Percentiles rank a stretch among this genome's conserved stretches.
Evolutionary conservation across 2,888 invertebrate species (phyloP).

Genomic region (Acleris sparsana): DNA sequence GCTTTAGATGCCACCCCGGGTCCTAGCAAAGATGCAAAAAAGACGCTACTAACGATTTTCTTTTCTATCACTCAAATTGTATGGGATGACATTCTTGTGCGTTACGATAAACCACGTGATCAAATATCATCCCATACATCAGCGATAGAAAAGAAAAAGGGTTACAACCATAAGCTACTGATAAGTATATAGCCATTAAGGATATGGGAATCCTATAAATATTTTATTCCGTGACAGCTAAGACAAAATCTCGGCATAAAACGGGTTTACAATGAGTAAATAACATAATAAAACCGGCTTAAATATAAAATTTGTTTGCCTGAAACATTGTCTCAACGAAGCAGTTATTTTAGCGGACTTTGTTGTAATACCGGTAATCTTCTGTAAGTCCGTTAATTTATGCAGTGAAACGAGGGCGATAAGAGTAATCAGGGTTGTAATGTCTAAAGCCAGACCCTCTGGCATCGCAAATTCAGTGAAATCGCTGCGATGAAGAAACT

Average conservation of each 20-base stretch:
- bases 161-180: too few species aligned
- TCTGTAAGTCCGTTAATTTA: conserved; percentile 34
- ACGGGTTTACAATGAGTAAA: neutral
- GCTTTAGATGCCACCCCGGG: too few species aligned
- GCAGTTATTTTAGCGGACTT: conserved; percentile 30
- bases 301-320: conserved; percentile 20
- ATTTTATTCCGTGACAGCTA: neutral
- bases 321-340: conserved; percentile 29
- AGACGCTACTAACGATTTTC: too few species aligned
- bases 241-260: too few species aligned
- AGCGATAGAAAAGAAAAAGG: too few species aligned
- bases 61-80: too few species aligned
- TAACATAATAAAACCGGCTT: neutral
- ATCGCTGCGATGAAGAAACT: conserved; percentile 1
- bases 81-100: too few species aligned
- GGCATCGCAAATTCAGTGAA: conserved; percentile 3
- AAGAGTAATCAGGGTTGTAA: conserved; percentile 31
- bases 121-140: too few species aligned
- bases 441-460: conserved; percentile 1
- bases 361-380: conserved; percentile 34
- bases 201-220: neutral
- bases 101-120: too few species aligned
- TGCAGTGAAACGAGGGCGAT: conserved; percentile 29
- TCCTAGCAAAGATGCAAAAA: too few species aligned
- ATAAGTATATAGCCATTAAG: too few species aligned